Conservation (phyloP, 2,113 vertebrate genomes). For the Seriola rivoliana region DNA sequence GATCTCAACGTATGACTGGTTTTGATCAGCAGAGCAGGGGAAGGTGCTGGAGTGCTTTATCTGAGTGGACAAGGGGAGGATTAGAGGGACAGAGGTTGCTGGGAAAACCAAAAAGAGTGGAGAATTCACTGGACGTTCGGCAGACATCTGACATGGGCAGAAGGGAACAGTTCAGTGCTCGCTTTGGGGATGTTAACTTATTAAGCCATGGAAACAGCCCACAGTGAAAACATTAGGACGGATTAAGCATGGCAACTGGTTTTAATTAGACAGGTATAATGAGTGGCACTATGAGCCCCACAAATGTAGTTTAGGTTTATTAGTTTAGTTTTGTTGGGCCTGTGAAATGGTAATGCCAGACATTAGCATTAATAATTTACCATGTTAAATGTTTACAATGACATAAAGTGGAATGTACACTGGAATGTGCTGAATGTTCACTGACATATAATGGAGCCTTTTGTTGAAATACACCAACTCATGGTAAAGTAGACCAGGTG, state of each 20-base stretch:
- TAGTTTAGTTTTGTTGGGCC: conserved; percentile 41
- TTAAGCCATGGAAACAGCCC: conserved; percentile 50
- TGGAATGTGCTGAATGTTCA: too few species aligned
- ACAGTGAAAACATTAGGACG: conserved; percentile 65
- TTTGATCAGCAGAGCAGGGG: conserved; percentile 64
- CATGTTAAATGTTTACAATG: conserved; percentile 19
- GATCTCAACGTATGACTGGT: conserved; percentile 24
- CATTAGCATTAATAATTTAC: conserved; percentile 22
- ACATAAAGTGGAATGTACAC: conserved; percentile 37
- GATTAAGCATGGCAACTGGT: conserved; percentile 66
- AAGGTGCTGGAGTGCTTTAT: conserved; percentile 55
- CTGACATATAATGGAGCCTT: too few species aligned
- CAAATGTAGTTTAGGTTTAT: conserved; percentile 63
- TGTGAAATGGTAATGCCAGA: not conserved
- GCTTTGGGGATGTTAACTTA: conserved; percentile 45
- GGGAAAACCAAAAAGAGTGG: conserved; percentile 6
- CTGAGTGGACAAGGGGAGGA: conserved; percentile 21
- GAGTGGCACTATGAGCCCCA: conserved; percentile 44
- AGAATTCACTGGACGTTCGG: not conserved
- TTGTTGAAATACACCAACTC: too few species aligned
- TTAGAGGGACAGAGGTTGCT: conserved; percentile 6
- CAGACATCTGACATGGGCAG: conserved; percentile 11
- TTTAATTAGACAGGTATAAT: conserved; percentile 71
- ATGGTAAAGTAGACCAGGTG: too few species aligned
- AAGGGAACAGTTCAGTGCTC: conserved; percentile 38